Evolutionary conservation across 1,140 invertebrate genomes (phyloP).

Genomic region (Batillaria attramentaria): DNA sequence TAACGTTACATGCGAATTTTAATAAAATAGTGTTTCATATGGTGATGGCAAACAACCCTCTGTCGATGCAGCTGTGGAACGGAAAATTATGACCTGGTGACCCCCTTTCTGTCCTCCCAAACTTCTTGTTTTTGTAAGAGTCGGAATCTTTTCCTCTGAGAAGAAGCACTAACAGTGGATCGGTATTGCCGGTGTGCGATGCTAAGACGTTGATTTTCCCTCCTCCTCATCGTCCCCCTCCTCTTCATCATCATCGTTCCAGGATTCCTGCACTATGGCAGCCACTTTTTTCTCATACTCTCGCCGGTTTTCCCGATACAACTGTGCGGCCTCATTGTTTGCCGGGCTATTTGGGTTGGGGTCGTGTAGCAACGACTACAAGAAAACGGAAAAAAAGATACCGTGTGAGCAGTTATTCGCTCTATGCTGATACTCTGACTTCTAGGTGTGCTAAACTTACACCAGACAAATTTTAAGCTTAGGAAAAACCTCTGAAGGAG

Average conservation of each 20-base stretch:
- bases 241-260: slow-evolving; percentile 69
- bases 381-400: slow-evolving; percentile 43
- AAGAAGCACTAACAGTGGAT: too few relatives aligned
- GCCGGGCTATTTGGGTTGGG: slow-evolving; percentile 73
- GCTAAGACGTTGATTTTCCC: slow-evolving; percentile 30
- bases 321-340: slow-evolving; percentile 72
- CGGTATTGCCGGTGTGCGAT: too few relatives aligned
- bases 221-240: slow-evolving; percentile 59
- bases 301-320: slow-evolving; percentile 71
- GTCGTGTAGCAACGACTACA: slow-evolving; percentile 72
- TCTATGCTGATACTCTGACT: neutral
- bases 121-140: too few relatives aligned
- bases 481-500: neutral
- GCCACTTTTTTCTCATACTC: slow-evolving; percentile 73
- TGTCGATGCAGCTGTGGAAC: too few relatives aligned
- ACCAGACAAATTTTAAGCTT: neutral
- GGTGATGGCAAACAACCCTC: too few relatives aligned
- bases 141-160: too few relatives aligned
- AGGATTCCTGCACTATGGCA: slow-evolving; percentile 69
- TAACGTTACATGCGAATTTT: too few relatives aligned
- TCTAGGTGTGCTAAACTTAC: neutral
- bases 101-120: too few relatives aligned
- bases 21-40: too few relatives aligned
- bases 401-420: neutral
- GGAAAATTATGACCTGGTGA: too few relatives aligned